Evolutionary conservation across 2,888 invertebrate genomes (phyloP).

Genomic region (Cartodere bifasciata): DNA sequence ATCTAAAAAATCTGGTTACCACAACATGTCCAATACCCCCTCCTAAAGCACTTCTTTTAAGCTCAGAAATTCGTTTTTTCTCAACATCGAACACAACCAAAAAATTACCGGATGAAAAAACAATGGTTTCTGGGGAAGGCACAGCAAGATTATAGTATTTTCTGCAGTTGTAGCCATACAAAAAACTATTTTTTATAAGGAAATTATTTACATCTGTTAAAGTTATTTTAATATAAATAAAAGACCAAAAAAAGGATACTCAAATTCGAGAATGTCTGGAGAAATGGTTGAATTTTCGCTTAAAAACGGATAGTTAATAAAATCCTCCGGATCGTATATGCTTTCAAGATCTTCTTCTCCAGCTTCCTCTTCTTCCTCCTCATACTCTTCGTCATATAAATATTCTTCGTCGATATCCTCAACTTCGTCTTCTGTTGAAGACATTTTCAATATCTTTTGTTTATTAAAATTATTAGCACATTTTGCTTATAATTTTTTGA

Average conservation of each 20-base stretch:
- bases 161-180: constrained; percentile 77
- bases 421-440: no score
- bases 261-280: constrained; percentile 46
- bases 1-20: constrained; percentile 33
- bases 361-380: constrained; percentile 11
- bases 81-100: constrained; percentile 61
- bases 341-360: constrained; percentile 9
- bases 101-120: constrained; percentile 73
- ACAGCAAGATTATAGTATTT: constrained; percentile 69
- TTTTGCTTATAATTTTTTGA: no score
- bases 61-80: constrained; percentile 51
- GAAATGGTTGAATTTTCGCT: constrained; percentile 43
- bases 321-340: constrained; percentile 37
- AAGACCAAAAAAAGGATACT: constrained; percentile 46
- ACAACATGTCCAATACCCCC: constrained; percentile 71
- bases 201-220: constrained; percentile 9
- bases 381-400: constrained; percentile 14
- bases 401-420: constrained; percentile 11
- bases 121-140: constrained; percentile 57
- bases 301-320: constrained; percentile 42
- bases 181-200: constrained; percentile 45
- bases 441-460: no score
- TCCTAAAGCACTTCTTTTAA: constrained; percentile 62
- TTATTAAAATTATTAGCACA: no score
- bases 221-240: constrained; percentile 7